phyloP scores from a whole-genome alignment of 2,113 vertebrate genomes.

The Colaptes auratus region DNA sequence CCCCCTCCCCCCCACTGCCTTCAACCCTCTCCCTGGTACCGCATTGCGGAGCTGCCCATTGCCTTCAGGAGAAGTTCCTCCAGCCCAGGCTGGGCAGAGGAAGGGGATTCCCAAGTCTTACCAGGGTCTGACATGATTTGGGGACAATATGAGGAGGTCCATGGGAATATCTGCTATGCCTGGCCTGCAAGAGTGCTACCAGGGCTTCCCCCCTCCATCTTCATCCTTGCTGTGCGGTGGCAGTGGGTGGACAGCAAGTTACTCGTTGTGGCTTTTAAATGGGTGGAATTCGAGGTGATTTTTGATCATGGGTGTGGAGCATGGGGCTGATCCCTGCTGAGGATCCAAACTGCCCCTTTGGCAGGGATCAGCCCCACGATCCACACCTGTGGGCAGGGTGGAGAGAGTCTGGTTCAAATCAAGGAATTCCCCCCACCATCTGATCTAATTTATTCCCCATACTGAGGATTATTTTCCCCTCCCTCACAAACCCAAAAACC shows the following conservation, averaged over 20 bases:
- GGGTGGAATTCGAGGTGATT: neutral
- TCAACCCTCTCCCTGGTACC: neutral
- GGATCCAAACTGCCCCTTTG: too few relatives aligned
- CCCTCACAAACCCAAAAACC: neutral
- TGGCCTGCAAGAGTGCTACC: neutral
- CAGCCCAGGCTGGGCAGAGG: neutral
- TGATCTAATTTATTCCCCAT: neutral
- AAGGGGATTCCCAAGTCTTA: neutral
- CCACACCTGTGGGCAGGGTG: neutral
- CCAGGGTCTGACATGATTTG: fast-evolving
- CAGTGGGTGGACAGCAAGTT: neutral
- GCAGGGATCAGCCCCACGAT: neutral
- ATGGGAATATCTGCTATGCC: neutral
- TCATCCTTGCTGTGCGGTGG: neutral
- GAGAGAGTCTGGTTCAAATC: neutral
- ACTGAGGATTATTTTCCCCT: neutral
- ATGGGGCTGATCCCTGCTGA: neutral
- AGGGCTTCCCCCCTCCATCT: fast-evolving
- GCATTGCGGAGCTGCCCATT: constrained; percentile 40
- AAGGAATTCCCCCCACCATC: neutral
- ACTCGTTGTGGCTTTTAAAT: neutral
- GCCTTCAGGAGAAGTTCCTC: neutral
- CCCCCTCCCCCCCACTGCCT: neutral
- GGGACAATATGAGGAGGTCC: neutral
- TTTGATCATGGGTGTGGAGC: neutral